phyloP scores from a whole-genome alignment of 2,113 vertebrate genomes.

The Ondatra zibethicus region DNA sequence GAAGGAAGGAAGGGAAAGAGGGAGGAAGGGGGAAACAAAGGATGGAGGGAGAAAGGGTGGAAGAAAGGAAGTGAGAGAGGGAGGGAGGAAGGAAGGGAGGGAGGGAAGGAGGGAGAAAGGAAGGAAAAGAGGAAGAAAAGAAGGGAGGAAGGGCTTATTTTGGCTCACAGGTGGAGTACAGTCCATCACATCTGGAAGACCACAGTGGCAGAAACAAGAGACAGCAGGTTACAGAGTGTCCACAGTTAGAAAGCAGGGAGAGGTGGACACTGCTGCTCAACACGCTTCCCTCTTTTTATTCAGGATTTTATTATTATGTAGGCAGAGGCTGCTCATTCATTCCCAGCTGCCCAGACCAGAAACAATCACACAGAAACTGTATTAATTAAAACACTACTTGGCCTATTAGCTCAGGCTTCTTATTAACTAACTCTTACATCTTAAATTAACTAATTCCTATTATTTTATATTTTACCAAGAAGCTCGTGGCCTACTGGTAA shows the following conservation, averaged over 20 bases:
- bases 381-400: no score
- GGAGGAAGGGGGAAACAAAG: background rate
- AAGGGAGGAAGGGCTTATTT: background rate
- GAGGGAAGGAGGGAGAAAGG: no score
- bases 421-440: no score
- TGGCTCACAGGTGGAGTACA: background rate
- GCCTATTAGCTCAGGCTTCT: no score
- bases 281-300: background rate
- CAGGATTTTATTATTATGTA: background rate
- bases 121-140: background rate
- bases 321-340: no score
- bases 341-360: no score
- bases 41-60: background rate
- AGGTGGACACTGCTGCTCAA: background rate
- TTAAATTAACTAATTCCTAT: no score
- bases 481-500: no score
- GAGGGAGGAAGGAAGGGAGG: background rate
- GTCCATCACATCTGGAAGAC: background rate
- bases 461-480: no score
- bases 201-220: background rate
- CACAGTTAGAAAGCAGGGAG: no score
- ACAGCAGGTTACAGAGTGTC: no score
- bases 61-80: rapidly evolving
- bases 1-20: background rate
- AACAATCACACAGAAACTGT: no score